phyloP scores from a whole-genome alignment of 2,797 vertebrate species.

The Taeniopygia guttata region DNA sequence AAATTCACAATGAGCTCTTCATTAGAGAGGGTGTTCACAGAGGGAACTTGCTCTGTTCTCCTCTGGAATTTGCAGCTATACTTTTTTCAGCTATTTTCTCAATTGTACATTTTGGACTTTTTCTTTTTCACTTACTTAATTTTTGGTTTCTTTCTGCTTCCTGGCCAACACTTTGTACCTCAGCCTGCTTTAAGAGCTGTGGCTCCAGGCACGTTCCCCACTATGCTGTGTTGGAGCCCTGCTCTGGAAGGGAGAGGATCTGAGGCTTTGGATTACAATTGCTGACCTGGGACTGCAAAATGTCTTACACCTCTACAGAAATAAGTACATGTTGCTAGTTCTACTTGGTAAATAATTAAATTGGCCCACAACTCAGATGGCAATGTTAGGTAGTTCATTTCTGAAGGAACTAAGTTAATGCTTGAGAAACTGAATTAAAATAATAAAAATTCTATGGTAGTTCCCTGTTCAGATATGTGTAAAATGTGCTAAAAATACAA shows the following conservation, averaged over 20 bases:
- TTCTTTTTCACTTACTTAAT: not conserved
- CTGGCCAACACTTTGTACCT: not conserved
- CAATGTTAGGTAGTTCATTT: not conserved
- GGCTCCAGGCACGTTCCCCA: rapidly evolving
- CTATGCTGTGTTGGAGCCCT: not conserved
- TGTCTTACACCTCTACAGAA: not conserved
- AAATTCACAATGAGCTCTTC: not conserved
- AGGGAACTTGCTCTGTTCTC: not conserved
- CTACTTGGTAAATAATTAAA: not conserved
- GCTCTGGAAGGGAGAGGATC: not conserved
- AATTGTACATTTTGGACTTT: not conserved
- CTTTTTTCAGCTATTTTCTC: not conserved
- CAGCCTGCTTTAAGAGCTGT: not conserved
- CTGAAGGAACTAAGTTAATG: not conserved
- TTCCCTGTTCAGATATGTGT: not conserved
- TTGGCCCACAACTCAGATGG: not conserved
- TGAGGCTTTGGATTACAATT: not conserved
- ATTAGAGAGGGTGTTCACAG: not conserved
- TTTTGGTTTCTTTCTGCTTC: not conserved
- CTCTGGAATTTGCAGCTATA: not conserved
- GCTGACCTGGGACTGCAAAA: not conserved
- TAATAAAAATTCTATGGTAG: not conserved
- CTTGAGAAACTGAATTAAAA: not conserved
- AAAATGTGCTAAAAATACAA: not conserved
- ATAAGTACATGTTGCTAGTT: not conserved